These are phyloP conservation scores for Calvadosia cruxmelitensis DNA, from an alignment of 30 jellyfish, hydroid and myxozoan genomes.

Conservation along the genomic window DNA sequence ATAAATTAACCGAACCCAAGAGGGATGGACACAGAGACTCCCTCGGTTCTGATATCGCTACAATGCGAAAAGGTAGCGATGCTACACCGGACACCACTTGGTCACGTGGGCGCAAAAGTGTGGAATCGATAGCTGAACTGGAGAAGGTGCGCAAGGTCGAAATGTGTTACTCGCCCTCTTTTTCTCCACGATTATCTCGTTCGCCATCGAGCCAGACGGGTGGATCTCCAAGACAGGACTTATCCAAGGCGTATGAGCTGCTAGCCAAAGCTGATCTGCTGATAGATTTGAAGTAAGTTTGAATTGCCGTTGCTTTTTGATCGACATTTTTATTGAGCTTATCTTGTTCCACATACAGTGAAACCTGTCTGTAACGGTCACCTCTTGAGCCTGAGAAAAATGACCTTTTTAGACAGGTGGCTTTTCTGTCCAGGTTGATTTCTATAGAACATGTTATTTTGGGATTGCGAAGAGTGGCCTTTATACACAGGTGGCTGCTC, in stretches of 20 bases:
- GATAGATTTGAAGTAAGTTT: slow-evolving; percentile 58
- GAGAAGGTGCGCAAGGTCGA: background rate
- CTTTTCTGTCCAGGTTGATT: no score
- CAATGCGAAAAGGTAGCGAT: background rate
- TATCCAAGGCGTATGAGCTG: slow-evolving; percentile 18
- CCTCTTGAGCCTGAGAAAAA: no score
- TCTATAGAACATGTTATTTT: no score
- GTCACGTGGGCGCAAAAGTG: background rate
- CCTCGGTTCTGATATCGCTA: background rate
- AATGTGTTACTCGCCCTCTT: background rate
- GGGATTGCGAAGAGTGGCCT: no score
- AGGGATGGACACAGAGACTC: background rate
- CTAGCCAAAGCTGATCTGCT: slow-evolving; percentile 55
- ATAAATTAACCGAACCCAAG: background rate
- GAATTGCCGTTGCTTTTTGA: no score
- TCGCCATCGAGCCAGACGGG: background rate
- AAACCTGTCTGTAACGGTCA: no score
- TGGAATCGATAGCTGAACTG: background rate
- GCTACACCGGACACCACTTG: background rate
- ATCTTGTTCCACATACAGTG: no score
- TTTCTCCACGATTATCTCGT: slow-evolving; percentile 1
- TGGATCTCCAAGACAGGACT: background rate
- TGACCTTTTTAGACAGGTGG: no score
- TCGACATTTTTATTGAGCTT: no score
- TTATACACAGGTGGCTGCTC: no score